phyloP scores from a whole-genome alignment of 64 coral and sea anemone species.

The Stichodactyla mertensii region DNA sequence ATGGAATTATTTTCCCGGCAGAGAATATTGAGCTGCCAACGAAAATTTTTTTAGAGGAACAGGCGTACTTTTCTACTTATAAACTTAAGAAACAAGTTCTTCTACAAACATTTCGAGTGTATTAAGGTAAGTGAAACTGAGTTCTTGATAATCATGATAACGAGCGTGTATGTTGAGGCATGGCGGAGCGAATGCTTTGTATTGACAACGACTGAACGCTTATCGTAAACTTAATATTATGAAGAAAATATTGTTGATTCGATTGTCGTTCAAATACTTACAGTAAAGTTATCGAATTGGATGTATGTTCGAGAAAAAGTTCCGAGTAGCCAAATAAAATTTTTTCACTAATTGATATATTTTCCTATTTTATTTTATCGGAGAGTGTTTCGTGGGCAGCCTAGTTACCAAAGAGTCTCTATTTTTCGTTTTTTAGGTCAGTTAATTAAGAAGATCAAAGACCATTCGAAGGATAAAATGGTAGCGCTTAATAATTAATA shows the following conservation, averaged over 20 bases:
- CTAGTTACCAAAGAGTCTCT: conserved; percentile 25
- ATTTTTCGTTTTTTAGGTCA: conserved; percentile 7
- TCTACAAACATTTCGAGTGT: background rate
- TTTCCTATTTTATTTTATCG: background rate
- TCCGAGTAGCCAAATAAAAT: background rate
- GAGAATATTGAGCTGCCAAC: background rate
- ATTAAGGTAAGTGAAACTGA: background rate
- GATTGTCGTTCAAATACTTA: background rate
- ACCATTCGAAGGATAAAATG: conserved; percentile 22
- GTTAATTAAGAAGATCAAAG: conserved; percentile 28
- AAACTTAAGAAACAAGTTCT: background rate
- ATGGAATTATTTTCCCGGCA: too few relatives aligned
- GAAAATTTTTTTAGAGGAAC: background rate
- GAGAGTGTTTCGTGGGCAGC: conserved; percentile 3
- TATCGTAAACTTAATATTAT: background rate
- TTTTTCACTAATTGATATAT: background rate
- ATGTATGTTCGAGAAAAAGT: background rate
- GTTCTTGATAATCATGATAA: background rate
- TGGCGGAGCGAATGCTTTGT: background rate
- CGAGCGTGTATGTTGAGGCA: background rate
- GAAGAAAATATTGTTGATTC: background rate
- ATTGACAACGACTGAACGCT: background rate
- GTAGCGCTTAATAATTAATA: conserved; percentile 16
- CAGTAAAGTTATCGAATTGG: background rate
- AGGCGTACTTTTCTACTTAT: background rate